A percentile compares a stretch with the other conserved stretches of the same genome.
Conservation (phyloP, 2,888 invertebrate genomes). For the Patella ulyssiponensis region DNA sequence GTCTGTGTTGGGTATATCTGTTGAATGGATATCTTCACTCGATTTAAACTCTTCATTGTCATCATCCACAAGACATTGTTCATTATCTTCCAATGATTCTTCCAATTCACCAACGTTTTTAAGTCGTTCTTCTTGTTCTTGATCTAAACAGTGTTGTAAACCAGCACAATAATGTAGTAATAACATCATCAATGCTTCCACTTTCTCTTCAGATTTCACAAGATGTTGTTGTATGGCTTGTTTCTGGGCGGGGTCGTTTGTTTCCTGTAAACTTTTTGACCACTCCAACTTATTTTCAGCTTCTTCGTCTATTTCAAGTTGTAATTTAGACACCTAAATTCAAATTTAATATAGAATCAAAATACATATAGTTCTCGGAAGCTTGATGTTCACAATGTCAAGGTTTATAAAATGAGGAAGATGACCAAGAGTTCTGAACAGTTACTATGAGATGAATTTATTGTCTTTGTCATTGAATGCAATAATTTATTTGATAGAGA, state of each 20-base stretch:
- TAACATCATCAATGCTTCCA: constrained; percentile 91
- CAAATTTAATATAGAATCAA: neutral
- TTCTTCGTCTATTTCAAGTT: constrained; percentile 83
- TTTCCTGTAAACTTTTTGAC: constrained; percentile 50
- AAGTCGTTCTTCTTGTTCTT: constrained; percentile 61
- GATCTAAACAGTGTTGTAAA: constrained; percentile 84
- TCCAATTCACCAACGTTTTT: constrained; percentile 18
- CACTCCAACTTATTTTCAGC: constrained; percentile 76
- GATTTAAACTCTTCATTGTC: constrained; percentile 41
- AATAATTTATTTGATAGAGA: no score
- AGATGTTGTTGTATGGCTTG: constrained; percentile 67
- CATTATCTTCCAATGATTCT: constrained; percentile 20
- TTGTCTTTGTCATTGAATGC: no score
- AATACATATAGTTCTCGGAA: neutral
- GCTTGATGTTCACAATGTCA: no score
- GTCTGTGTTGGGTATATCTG: constrained; percentile 13
- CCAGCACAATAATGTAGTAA: constrained; percentile 96
- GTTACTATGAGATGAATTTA: no score
- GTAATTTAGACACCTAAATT: constrained; percentile 81
- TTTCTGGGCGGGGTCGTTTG: constrained; percentile 51
- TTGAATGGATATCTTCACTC: constrained; percentile 36
- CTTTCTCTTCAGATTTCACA: constrained; percentile 85
- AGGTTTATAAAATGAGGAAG: no score
- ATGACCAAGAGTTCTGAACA: no score
- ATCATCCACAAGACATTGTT: neutral